Base-by-base conservation (phyloP, 2,113 vertebrate species). In the Strix uralensis region DNA sequence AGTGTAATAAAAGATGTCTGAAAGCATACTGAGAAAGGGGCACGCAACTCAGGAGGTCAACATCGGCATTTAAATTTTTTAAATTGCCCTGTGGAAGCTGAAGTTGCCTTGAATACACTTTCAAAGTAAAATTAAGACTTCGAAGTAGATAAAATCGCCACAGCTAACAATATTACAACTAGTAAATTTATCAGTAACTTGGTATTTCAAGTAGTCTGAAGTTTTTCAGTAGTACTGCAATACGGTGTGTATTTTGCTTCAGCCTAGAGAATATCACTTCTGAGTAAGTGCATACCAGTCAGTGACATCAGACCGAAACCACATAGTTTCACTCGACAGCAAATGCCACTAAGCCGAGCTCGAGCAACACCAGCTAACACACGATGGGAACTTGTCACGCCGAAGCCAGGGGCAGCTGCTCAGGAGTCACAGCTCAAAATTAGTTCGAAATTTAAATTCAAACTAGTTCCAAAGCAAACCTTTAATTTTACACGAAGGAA, bases 271-370 rank as follows among this genome's bases (percentile, higher is more conserved):
- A 42, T 3, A 34, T 17, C 70, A 14, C 55, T n/a, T 18, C 10
- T 61, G 92, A 95, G 26, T 52, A 62, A 85, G 90, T 2, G 51
- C 94, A 67, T 90, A 88, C 96, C 93, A 77, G 46, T 8, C 20
- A 67, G 93, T 96, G 97, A 98, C 98, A 97, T 98, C 98, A 98
- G 96, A 97, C 91, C 98, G 98, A 98, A 98, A 98, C 98, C 94
- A 13, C 96, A 16, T 4, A 97, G 98, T 98, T 98, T 98, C 98
- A 81, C 94, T 82, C 11, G 63, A 38, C 54, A 94, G 91, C 93
- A 40, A 57, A 34, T 91, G 52, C 63, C 83, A 29, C 72, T 4
- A 3, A 29, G 40, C 55, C 10, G 6, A 25, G 73, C 80, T 23
- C 32, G 38, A 14, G 61, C 54, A 23, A 26, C 36, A 11, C 36